These are phyloP conservation scores for Hybos culiciformis DNA, from an alignment of 2,888 invertebrate genomes.

Conservation along the genomic window DNA sequence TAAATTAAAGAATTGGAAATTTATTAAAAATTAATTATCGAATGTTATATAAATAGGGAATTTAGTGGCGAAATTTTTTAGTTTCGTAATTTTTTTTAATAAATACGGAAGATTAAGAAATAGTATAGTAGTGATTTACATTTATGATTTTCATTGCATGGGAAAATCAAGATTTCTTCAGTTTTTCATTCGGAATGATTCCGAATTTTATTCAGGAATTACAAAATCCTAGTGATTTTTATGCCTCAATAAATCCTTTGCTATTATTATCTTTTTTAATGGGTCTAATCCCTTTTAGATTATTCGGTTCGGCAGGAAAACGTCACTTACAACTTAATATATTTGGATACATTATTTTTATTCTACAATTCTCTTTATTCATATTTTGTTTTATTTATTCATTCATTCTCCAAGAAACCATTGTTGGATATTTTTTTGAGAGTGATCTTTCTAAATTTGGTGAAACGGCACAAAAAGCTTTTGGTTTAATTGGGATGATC, in stretches of 20 bases:
- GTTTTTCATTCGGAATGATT: no score
- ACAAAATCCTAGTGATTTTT: slow-evolving; percentile 26
- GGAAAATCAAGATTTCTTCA: no score
- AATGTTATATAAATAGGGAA: no score
- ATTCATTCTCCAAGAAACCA: slow-evolving; percentile 12
- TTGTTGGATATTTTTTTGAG: slow-evolving; percentile 21
- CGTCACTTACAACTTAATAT: slow-evolving; percentile 19
- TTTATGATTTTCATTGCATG: no score
- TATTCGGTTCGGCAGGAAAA: slow-evolving; percentile 18
- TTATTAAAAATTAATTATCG: no score
- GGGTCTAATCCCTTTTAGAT: slow-evolving; percentile 29
- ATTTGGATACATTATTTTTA: slow-evolving; percentile 17
- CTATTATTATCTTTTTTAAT: slow-evolving; percentile 25
- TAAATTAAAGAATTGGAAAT: no score
- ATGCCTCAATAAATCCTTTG: slow-evolving; percentile 26
- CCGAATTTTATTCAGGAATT: not conserved
- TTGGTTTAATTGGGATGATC: slow-evolving; percentile 21
- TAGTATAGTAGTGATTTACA: no score
- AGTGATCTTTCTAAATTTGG: slow-evolving; percentile 21
- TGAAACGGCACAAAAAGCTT: slow-evolving; percentile 22
- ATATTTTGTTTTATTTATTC: slow-evolving; percentile 15
- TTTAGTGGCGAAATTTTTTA: no score
- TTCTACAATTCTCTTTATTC: slow-evolving; percentile 17
- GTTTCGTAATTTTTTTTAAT: no score
- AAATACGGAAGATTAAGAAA: no score